Evolutionary conservation across 2,888 invertebrate species (phyloP), one percentile per base, ranked within the genome.

Genomic region (Polymixis flavicincta): DNA sequence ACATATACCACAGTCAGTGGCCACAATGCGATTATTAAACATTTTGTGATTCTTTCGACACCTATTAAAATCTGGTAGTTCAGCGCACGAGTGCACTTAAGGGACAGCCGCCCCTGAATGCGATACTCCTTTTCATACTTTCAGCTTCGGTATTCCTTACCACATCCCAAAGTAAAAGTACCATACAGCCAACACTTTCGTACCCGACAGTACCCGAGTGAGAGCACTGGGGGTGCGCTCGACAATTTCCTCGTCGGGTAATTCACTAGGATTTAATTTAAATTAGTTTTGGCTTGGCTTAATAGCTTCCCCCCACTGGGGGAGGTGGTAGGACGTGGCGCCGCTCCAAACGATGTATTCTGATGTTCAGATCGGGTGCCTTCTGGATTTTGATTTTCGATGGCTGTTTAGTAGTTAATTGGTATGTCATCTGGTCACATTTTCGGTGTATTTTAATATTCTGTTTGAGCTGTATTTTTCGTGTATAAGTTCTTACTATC

Each of bases 241-340:
- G 96, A 95, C 96, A 96, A 96, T 96, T 96, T 96, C 96, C 96
- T 96, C 96, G 92, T 96, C 95, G 94, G 97, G 97, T 97, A 97
- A 97, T 97, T 97, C 97, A 97, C 97, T 97, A 97, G 97, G 97
- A 97, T 97, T 97, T 97, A 97, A 97, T 97, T 97, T 97, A 97
- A 97, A 97, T 97, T 97, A 97, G 97, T 97, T 97, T 97, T 95
- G 98, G 95, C 99, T 99, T 97, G 99, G 99, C 89, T 97, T 98
- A 92, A 97, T 99, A 94, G 99, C 99, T 92, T 97, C 98, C 89
- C 97, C 99, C 90, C 81, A 79, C 87, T 88, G 87, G 88, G 82
- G 82, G 93, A 85, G 93, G 48, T 22, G 78, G 63, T 48, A 32
- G 83, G 59, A 88, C 94, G 96, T 91, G 96, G 95, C 91, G 93